Evolutionary conservation across 2,797 vertebrate genomes (phyloP).

Genomic region (Sebastolobus alascanus): DNA sequence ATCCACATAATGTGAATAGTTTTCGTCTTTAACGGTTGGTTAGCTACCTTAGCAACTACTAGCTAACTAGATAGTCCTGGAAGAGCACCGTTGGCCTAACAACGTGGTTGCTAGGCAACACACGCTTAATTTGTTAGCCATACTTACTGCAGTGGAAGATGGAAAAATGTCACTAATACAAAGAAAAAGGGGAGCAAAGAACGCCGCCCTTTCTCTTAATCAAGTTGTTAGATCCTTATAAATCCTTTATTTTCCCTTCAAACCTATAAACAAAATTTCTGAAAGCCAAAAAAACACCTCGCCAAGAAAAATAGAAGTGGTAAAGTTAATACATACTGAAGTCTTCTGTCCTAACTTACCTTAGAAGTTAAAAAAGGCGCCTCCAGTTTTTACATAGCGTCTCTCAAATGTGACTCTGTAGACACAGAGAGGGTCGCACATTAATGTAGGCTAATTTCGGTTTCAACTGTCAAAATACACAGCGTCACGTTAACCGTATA

Average conservation of each 20-base stretch:
- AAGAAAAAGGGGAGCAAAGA: background rate
- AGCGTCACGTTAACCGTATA: too few relatives aligned
- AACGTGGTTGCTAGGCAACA: constrained; percentile 59
- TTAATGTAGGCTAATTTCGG: background rate
- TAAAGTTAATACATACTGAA: background rate
- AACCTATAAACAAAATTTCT: background rate
- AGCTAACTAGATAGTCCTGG: background rate
- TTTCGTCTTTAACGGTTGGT: background rate
- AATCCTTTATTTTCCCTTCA: background rate
- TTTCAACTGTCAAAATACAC: background rate
- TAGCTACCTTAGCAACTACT: background rate
- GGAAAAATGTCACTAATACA: background rate
- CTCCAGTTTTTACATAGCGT: fast-evolving
- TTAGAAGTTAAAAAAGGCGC: too few relatives aligned
- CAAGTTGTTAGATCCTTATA: too few relatives aligned
- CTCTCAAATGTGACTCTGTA: background rate
- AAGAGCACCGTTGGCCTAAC: constrained; percentile 10
- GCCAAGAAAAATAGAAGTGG: background rate
- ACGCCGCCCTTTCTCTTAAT: background rate
- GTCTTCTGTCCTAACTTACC: background rate
- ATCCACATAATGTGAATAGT: too few relatives aligned
- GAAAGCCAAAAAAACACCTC: background rate
- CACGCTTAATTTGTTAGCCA: background rate
- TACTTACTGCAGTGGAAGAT: background rate
- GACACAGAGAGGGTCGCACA: background rate